A percentile compares a stretch with the other conserved stretches of the same genome.
Conservation (phyloP, 2,888 invertebrate genomes). For the Liopterus haemorrhoidalis region DNA sequence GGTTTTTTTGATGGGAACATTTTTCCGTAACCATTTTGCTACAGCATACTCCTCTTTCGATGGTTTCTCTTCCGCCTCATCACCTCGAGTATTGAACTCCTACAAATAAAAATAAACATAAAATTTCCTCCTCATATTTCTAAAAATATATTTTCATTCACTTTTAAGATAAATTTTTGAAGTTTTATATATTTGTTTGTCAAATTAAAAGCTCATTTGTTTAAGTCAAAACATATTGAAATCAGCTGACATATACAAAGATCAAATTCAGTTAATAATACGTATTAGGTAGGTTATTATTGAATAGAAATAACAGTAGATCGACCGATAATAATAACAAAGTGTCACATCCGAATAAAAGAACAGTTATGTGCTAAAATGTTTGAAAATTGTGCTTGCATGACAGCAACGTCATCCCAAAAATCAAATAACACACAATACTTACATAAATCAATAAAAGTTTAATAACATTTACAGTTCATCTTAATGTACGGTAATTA, state of each 20-base stretch:
- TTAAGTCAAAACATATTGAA: constrained; percentile 20
- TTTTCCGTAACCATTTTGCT: constrained; percentile 90
- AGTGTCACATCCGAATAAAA: constrained; percentile 10
- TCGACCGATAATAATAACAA: constrained; percentile 1
- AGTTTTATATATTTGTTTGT: no score
- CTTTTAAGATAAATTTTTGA: no score
- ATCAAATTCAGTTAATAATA: neutral
- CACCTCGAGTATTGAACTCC: constrained; percentile 47
- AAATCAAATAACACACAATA: constrained; percentile 10
- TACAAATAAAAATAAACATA: constrained; percentile 37
- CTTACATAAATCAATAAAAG: no score
- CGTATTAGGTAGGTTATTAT: constrained; percentile 12
- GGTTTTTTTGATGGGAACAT: constrained; percentile 90
- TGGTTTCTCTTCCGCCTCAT: constrained; percentile 63
- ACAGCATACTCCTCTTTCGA: constrained; percentile 87
- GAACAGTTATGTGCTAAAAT: constrained; percentile 18
- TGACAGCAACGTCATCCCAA: constrained; percentile 30
- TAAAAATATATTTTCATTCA: no score
- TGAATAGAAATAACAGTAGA: constrained; percentile 13
- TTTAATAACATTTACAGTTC: no score
- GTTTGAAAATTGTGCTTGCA: constrained; percentile 16
- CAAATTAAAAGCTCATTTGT: no score
- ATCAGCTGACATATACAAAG: constrained; percentile 17
- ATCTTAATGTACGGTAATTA: no score
- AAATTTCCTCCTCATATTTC: no score